phyloP scores from a whole-genome alignment of 2,797 vertebrate species.

The Heterohyrax brucei region DNA sequence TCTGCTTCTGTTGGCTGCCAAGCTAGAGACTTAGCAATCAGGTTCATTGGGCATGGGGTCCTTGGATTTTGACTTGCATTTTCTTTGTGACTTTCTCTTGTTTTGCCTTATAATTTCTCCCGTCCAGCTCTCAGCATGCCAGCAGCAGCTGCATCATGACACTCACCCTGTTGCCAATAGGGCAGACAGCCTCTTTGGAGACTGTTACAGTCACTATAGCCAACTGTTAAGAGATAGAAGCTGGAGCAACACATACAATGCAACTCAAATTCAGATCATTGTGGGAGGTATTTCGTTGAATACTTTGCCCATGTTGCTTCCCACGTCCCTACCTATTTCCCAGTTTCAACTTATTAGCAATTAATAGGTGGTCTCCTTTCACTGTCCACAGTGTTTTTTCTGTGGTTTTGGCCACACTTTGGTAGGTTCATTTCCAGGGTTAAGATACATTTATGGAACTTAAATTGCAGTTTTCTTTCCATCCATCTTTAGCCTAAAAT shows the following conservation, averaged over 20 bases:
- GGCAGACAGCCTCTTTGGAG: slow-evolving; percentile 81
- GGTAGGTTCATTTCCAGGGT: slow-evolving; percentile 38
- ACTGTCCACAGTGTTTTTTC: neutral
- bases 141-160: slow-evolving; percentile 84
- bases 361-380: slow-evolving; percentile 11
- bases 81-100: slow-evolving; percentile 77
- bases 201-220: slow-evolving; percentile 63
- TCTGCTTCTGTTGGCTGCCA: slow-evolving; percentile 65
- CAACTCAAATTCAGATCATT: slow-evolving; percentile 48
- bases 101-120: slow-evolving; percentile 76
- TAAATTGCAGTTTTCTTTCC: slow-evolving; percentile 30
- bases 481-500: neutral
- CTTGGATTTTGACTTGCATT: slow-evolving; percentile 81
- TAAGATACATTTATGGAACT: neutral
- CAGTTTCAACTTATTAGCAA: neutral
- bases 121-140: slow-evolving; percentile 82
- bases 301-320: neutral
- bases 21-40: neutral
- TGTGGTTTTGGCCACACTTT: slow-evolving; percentile 2
- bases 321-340: neutral
- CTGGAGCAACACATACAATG: slow-evolving; percentile 12
- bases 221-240: slow-evolving; percentile 70
- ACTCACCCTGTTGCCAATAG: slow-evolving; percentile 81
- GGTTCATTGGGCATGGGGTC: slow-evolving; percentile 56
- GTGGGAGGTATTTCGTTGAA: slow-evolving; percentile 40